Evolutionary conservation across 2,888 invertebrate species (phyloP).

Genomic region (Epistrophe grossulariae): DNA sequence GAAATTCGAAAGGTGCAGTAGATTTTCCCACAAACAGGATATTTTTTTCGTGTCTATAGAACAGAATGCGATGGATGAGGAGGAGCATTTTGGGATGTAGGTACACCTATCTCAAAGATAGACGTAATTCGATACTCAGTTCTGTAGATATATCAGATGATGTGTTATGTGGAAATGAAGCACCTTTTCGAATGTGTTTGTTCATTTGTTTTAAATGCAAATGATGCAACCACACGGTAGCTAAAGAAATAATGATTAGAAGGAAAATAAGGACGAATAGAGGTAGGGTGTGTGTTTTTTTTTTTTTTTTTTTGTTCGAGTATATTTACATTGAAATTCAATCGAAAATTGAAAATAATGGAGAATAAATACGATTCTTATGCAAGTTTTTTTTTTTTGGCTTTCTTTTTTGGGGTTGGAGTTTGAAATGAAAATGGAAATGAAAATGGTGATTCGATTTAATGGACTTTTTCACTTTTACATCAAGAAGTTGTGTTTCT

Average conservation of each 20-base stretch:
- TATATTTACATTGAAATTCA: constrained; percentile 40
- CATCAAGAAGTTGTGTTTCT: neutral
- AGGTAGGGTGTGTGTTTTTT: neutral
- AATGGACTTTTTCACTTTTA: constrained; percentile 4
- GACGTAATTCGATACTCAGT: constrained; percentile 11
- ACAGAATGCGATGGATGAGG: neutral
- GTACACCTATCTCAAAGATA: constrained; percentile 1
- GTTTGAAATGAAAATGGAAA: neutral
- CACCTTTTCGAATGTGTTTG: constrained; percentile 18
- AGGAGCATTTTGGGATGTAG: neutral
- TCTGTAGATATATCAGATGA: neutral
- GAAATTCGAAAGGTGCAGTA: neutral
- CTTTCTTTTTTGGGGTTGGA: neutral
- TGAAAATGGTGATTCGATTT: neutral
- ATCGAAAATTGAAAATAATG: neutral
- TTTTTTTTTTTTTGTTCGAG: neutral
- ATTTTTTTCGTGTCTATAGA: neutral
- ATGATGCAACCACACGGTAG: constrained; percentile 9
- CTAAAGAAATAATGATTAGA: neutral
- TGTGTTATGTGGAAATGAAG: neutral
- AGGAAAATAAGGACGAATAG: neutral
- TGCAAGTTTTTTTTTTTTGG: constrained; percentile 18
- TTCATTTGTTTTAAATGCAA: constrained; percentile 25
- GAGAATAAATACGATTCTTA: neutral
- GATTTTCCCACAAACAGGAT: constrained; percentile 24